Evolutionary conservation across 2,797 vertebrate genomes (phyloP).

Genomic region (Leptatherina wallacei): DNA sequence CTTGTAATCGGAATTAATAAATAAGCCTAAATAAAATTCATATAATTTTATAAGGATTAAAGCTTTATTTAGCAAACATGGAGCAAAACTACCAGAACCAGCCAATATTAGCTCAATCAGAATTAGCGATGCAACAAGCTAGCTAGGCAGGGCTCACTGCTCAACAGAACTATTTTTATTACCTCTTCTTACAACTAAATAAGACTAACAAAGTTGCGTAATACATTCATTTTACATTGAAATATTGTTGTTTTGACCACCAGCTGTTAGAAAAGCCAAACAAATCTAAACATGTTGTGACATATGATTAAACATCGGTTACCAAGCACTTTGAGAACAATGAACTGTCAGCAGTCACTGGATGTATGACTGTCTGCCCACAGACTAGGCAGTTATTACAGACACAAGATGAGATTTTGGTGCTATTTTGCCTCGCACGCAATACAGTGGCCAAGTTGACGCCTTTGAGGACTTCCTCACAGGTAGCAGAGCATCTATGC

Average conservation of each 20-base stretch:
- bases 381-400: constrained; percentile 42
- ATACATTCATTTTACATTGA: background rate
- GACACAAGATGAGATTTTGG: constrained; percentile 26
- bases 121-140: background rate
- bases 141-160: background rate
- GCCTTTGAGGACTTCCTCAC: constrained; percentile 9
- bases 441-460: background rate
- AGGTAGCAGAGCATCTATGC: background rate
- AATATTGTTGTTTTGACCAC: constrained; percentile 5
- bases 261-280: constrained; percentile 1
- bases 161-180: background rate
- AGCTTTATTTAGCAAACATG: too few species aligned
- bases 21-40: too few species aligned
- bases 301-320: constrained; percentile 47
- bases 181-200: background rate
- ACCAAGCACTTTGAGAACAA: constrained; percentile 51
- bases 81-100: too few species aligned
- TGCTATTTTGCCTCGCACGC: constrained; percentile 25
- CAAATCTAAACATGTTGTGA: constrained; percentile 36
- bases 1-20: too few species aligned
- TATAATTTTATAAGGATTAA: too few species aligned
- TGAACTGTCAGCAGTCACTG: constrained; percentile 51
- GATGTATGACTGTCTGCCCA: constrained; percentile 33
- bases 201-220: background rate
- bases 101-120: too few species aligned